Evolutionary conservation across 2,888 invertebrate species (phyloP), one percentile per base, ranked within the genome.

Genomic region (Hypselothyrea guttata): DNA sequence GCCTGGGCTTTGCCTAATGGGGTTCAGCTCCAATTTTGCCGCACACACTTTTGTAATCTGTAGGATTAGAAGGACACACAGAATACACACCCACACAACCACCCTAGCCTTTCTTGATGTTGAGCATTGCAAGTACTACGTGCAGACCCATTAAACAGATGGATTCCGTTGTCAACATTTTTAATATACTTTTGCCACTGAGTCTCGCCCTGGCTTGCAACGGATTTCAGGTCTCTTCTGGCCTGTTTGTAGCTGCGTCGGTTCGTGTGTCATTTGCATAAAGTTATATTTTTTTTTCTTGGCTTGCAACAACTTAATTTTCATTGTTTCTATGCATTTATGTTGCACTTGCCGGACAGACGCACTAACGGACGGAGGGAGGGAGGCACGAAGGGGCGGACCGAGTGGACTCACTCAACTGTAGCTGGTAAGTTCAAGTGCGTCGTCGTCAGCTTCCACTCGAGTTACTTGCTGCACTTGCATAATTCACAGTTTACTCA

Each of bases 261-360:
- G 34, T 15, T 13, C 7, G 16, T 45, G 22, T 52, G 33, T 11
- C 41, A 83, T 79, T 79, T 76, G 69, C 78, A 79, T 83, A 78
- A 71, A 69, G 59, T 66, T 73, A 48, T 74, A 58, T 63, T 22
- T 22, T 22, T 22, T 22, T 22, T 5, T 22, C 22, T 22, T 22
- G 2, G 5, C 22, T 63, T 74, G 74, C 76, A 76, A 77, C 71
- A 70, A 66, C 74, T 82, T 73, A 82, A 84, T 82, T 84, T 78
- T 68, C 79, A 82, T 82, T 82, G 81, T 82, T 58, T 68, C 60
- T 78, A 82, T 82, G 84, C 84, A 84, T 79, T 83, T 81, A 71
- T 83, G 84, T 71, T 79, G 84, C 81, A 71, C 61, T 73, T 68
- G 72, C 61, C 48, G 63, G 37, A 59, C 54, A 30, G 35, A 31